Base-by-base conservation (phyloP, 1,140 invertebrate species). In the Yoshiicerus persimilis region DNA sequence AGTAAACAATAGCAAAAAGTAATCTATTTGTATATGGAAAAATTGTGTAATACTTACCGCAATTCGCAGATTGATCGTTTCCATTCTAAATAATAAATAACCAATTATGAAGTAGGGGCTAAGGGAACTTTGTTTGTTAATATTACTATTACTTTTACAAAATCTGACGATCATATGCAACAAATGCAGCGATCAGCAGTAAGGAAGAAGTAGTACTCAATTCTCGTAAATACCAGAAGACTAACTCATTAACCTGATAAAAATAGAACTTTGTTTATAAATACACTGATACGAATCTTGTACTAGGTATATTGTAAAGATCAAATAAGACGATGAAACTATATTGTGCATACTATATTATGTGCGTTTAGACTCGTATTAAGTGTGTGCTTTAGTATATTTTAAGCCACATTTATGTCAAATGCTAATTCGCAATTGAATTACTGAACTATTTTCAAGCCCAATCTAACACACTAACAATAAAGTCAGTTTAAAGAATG, bases 61-160 rank as follows among this genome's bases (percentile, higher is more conserved):
- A 30, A 88, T 30, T 27, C 83, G 25, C n/a, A 88, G 66, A 88
- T 84, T 88, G 4, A 85, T 66, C 16, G 62, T 39, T 84, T 88
- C 87, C 87, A 87, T 87, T 84, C 4, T 84, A 13, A n/a, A n/a
- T n/a, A n/a, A n/a, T n/a, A n/a, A n/a, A n/a, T n/a, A n/a, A n/a
- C n/a, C n/a, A n/a, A n/a, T n/a, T n/a, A n/a, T n/a, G n/a, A n/a
- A 70, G 9, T 70, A 13, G 9, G 11, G 10, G 30, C 23, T 70
- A 23, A 70, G 20, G 11, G 5, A 2, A 11, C 23, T 6, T 23
- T 32, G 23, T 6, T 70, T 25, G 11, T 25, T 3, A 4, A 27
- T 16, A 27, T 3, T 6, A 38, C 10, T 10, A 13, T 36, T n/a
- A 27, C n/a, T 8, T 41, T 25, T 23, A n/a, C 10, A 20, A 83